phyloP scores from a whole-genome alignment of 2,888 invertebrate genomes.

The Lomographa bimaculata region DNA sequence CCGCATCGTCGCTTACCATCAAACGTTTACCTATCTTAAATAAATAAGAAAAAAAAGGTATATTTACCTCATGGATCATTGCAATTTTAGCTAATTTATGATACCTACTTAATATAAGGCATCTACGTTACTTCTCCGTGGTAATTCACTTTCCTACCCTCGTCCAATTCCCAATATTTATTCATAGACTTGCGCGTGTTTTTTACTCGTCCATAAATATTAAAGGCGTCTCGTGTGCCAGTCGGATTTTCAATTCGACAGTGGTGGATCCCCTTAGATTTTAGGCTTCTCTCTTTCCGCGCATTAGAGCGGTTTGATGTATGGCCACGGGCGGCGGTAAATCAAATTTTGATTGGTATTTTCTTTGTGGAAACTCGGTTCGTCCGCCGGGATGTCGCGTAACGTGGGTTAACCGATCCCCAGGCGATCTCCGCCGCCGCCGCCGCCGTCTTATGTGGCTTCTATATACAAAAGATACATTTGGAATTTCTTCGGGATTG shows the following conservation, averaged over 20 bases:
- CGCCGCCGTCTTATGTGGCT: slow-evolving; percentile 62
- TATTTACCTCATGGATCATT: too few relatives aligned
- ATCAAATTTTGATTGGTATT: slow-evolving; percentile 84
- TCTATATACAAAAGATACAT: slow-evolving; percentile 44
- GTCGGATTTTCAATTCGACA: slow-evolving; percentile 78
- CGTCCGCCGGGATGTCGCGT: slow-evolving; percentile 63
- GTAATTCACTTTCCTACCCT: slow-evolving; percentile 29
- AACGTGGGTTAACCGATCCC: slow-evolving; percentile 80
- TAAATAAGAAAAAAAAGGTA: too few relatives aligned
- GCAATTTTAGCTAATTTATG: too few relatives aligned
- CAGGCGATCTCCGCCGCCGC: slow-evolving; percentile 51
- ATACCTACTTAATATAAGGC: too few relatives aligned
- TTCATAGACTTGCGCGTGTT: slow-evolving; percentile 66
- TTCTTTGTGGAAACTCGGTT: slow-evolving; percentile 80
- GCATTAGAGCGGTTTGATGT: slow-evolving; percentile 79
- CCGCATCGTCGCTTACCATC: too few relatives aligned
- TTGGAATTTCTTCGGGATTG: slow-evolving; percentile 60
- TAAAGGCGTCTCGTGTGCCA: slow-evolving; percentile 60
- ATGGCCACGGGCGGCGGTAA: slow-evolving; percentile 81
- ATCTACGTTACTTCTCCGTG: slow-evolving; percentile 1
- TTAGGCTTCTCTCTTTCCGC: slow-evolving; percentile 72
- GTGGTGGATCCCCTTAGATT: slow-evolving; percentile 73
- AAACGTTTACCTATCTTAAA: too few relatives aligned
- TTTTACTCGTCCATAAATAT: slow-evolving; percentile 77
- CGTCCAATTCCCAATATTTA: slow-evolving; percentile 55